phyloP scores from a whole-genome alignment of 2,888 invertebrate species.

The Dynastes grantii region DNA sequence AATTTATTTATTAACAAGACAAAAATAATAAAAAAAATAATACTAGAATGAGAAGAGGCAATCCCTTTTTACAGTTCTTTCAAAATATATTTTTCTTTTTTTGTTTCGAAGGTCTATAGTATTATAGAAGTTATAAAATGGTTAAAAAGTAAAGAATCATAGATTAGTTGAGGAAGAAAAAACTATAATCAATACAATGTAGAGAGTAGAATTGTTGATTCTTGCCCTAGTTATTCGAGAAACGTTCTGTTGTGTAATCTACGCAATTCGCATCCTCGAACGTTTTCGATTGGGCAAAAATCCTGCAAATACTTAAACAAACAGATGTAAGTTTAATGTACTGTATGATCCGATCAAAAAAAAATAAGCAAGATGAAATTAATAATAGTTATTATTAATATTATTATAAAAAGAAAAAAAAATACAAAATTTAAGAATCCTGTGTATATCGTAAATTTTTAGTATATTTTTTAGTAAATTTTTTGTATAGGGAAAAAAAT shows the following conservation, averaged over 20 bases:
- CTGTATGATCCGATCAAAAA: slow-evolving; percentile 62
- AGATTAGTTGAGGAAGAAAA: slow-evolving; percentile 45
- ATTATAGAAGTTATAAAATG: slow-evolving; percentile 42
- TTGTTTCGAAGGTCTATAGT: slow-evolving; percentile 34
- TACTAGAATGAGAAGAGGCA: too few species aligned
- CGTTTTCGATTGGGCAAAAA: slow-evolving; percentile 11
- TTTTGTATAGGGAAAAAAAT: slow-evolving; percentile 51
- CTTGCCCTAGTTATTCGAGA: background rate
- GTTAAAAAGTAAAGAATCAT: slow-evolving; percentile 47
- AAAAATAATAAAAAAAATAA: background rate
- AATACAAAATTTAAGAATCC: slow-evolving; percentile 45
- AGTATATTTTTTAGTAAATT: slow-evolving; percentile 36
- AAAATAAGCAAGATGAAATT: slow-evolving; percentile 42
- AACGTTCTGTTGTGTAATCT: background rate
- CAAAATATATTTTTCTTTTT: background rate
- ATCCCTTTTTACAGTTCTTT: slow-evolving; percentile 4
- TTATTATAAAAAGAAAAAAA: background rate
- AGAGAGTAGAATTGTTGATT: slow-evolving; percentile 43
- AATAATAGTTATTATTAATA: slow-evolving; percentile 15
- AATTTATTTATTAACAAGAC: background rate
- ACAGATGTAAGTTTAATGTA: slow-evolving; percentile 60
- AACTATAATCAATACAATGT: slow-evolving; percentile 51
- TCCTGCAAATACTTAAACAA: slow-evolving; percentile 48
- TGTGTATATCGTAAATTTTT: slow-evolving; percentile 51
- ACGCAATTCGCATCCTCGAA: background rate